A percentile compares a stretch with the other conserved stretches of the same genome.
phyloP scores from a whole-genome alignment of 2,888 invertebrate species.

The Mystacides longicornis region DNA sequence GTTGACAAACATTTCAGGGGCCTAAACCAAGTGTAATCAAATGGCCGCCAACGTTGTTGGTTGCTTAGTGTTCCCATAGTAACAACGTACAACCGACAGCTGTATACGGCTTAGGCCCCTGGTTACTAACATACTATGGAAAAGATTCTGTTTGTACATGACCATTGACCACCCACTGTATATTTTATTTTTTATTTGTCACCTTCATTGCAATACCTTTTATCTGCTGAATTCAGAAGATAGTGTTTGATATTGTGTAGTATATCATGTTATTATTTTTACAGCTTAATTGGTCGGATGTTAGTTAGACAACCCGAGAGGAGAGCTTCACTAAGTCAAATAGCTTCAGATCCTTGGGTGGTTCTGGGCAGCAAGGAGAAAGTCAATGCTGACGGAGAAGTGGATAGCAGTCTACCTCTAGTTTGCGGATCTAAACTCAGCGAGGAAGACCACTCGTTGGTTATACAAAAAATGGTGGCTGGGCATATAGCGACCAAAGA shows the following conservation, averaged over 20 bases:
- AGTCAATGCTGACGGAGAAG: conserved; percentile 28
- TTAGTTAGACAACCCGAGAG: conserved; percentile 88
- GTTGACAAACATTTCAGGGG: no score
- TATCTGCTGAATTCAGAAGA: background rate
- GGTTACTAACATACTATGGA: no score
- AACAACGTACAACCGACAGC: no score
- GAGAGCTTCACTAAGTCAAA: conserved; percentile 80
- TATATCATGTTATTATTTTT: background rate
- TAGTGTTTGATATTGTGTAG: no score
- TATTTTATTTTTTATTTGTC: conserved; percentile 9
- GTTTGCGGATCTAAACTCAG: conserved; percentile 85
- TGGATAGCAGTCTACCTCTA: conserved; percentile 67
- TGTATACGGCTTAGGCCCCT: no score
- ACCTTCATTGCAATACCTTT: background rate
- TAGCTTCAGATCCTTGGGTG: conserved; percentile 81
- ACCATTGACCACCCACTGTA: no score
- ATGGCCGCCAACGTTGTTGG: no score
- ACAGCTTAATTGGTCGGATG: conserved; percentile 85
- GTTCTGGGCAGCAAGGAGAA: conserved; percentile 35
- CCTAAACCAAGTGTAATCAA: no score
- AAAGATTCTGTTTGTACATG: no score
- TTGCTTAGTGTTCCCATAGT: no score
- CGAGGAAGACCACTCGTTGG: conserved; percentile 84
- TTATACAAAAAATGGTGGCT: conserved; percentile 93
- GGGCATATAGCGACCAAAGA: conserved; percentile 93